phyloP scores from a whole-genome alignment of 2,888 invertebrate species.

The Tribolium freemani region DNA sequence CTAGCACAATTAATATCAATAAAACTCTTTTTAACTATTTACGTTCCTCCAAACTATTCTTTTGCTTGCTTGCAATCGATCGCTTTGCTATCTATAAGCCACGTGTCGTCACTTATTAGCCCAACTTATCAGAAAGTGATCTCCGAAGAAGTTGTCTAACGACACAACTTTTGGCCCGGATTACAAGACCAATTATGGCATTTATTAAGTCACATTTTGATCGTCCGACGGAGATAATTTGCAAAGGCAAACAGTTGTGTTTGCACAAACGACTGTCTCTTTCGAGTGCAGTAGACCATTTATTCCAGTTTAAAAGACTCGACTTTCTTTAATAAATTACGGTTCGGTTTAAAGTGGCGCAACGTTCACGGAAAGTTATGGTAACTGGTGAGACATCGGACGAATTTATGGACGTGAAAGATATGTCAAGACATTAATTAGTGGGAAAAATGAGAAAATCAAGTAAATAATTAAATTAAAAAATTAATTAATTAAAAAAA shows the following conservation, averaged over 20 bases:
- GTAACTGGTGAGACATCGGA: background rate
- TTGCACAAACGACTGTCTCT: constrained; percentile 22
- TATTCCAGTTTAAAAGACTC: constrained; percentile 10
- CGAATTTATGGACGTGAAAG: background rate
- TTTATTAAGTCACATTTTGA: constrained; percentile 12
- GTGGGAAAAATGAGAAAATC: no score
- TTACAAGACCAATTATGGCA: constrained; percentile 1
- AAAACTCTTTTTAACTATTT: constrained; percentile 55
- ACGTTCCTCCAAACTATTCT: constrained; percentile 19
- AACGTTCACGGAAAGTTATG: constrained; percentile 21
- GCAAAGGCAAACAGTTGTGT: constrained; percentile 27
- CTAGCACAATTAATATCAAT: constrained; percentile 57
- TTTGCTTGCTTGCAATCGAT: background rate
- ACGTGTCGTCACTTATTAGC: constrained; percentile 6
- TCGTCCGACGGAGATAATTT: constrained; percentile 17
- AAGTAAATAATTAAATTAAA: no score
- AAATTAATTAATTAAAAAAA: no score
- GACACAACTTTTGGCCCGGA: constrained; percentile 14
- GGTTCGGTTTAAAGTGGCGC: constrained; percentile 12
- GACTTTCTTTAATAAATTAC: constrained; percentile 26
- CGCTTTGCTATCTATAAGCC: background rate
- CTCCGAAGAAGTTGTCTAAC: constrained; percentile 3
- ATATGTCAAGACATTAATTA: no score
- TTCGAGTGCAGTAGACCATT: constrained; percentile 20
- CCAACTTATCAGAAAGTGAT: constrained; percentile 24